phyloP scores from a whole-genome alignment of 2,888 invertebrate genomes.

The Elgonia sp. region DNA sequence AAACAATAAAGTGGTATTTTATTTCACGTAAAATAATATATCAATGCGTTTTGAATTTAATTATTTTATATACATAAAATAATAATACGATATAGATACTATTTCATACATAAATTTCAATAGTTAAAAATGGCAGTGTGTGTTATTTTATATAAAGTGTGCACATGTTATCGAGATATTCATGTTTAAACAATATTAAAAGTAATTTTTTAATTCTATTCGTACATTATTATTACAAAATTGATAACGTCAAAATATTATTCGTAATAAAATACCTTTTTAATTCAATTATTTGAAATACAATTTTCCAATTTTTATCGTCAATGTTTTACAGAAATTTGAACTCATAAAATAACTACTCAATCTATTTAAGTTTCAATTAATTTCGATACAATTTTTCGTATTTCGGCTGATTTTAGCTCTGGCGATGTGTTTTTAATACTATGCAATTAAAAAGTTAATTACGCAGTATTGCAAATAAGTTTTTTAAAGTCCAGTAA shows the following conservation, averaged over 20 bases:
- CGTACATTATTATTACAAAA: too few species aligned
- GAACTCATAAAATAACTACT: too few species aligned
- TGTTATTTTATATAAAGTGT: too few species aligned
- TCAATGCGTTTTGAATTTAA: not conserved
- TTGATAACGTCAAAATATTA: too few species aligned
- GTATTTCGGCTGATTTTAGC: not conserved
- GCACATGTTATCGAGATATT: too few species aligned
- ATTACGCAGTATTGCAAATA: conserved; percentile 1
- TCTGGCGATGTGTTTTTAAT: not conserved
- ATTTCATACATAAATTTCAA: not conserved
- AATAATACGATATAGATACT: not conserved
- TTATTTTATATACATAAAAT: not conserved
- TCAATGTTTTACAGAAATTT: too few species aligned
- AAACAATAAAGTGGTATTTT: not conserved
- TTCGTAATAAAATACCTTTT: too few species aligned
- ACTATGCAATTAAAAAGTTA: conserved; percentile 36
- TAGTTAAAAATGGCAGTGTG: too few species aligned
- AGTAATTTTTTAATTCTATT: too few species aligned
- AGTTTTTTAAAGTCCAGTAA: conserved; percentile 33
- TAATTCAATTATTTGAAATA: too few species aligned
- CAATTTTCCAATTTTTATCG: too few species aligned
- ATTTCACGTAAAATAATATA: not conserved
- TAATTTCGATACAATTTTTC: not conserved
- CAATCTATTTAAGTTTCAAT: not conserved
- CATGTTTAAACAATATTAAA: too few species aligned